Percentiles rank a stretch among this genome's conserved stretches.
Evolutionary conservation across 1,140 invertebrate genomes (phyloP).

Genomic region (Homalodisca vitripennis): DNA sequence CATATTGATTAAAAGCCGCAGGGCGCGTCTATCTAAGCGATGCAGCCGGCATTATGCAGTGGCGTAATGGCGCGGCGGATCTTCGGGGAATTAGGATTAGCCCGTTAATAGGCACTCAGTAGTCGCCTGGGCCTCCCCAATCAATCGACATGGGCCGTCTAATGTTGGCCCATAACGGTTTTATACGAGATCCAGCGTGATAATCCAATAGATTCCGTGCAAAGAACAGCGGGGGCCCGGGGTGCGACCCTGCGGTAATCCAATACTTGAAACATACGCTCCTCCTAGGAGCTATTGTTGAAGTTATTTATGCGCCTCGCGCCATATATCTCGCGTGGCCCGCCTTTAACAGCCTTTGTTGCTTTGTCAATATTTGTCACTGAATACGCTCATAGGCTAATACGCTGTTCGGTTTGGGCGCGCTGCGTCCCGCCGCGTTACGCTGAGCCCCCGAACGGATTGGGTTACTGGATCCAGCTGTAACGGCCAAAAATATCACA

Average conservation of each 20-base stretch:
- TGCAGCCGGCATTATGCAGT: background rate
- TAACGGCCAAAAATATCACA: no score
- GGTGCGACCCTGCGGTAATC: conserved; percentile 12
- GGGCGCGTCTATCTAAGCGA: background rate
- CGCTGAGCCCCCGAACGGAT: no score
- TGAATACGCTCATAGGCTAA: background rate
- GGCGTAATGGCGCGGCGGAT: conserved; percentile 16
- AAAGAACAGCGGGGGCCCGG: conserved; percentile 7
- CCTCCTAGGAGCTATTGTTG: conserved; percentile 17
- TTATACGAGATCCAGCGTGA: background rate
- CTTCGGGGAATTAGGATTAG: conserved; percentile 20
- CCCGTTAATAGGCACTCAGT: conserved; percentile 14
- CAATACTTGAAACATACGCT: conserved; percentile 13
- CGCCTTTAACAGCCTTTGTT: conserved; percentile 1
- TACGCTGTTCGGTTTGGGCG: no score
- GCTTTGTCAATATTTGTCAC: conserved; percentile 20
- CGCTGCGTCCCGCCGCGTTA: no score
- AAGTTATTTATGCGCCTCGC: conserved; percentile 12
- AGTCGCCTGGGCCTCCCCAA: no score
- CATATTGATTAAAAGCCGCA: conserved; percentile 5
- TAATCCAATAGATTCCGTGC: conserved; percentile 18
- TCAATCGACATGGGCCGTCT: no score
- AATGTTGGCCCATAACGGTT: conserved; percentile 3
- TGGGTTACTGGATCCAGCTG: no score
- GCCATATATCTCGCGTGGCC: background rate